phyloP scores from a whole-genome alignment of 2,888 invertebrate genomes.

The Phengaris alcon region DNA sequence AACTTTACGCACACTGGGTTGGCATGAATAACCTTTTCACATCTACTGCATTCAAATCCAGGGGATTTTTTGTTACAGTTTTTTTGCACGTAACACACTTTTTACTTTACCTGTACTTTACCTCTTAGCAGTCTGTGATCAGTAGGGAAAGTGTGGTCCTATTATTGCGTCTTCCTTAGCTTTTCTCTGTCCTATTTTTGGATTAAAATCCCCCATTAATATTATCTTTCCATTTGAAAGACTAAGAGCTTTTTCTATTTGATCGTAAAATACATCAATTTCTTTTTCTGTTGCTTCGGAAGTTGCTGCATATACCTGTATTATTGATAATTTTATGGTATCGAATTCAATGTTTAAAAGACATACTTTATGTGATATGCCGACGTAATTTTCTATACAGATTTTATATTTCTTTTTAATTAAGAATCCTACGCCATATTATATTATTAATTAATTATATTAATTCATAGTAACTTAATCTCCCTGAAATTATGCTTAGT shows the following conservation, averaged over 20 bases:
- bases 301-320: slow-evolving; percentile 37
- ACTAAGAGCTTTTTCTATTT: slow-evolving; percentile 30
- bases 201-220: slow-evolving; percentile 33
- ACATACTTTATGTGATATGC: slow-evolving; percentile 37
- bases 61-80: too few species aligned
- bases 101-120: too few species aligned
- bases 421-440: slow-evolving; percentile 40
- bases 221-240: slow-evolving; percentile 22
- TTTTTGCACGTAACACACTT: too few species aligned
- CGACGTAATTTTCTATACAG: slow-evolving; percentile 35
- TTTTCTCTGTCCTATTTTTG: slow-evolving; percentile 33
- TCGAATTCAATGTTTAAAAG: slow-evolving; percentile 35
- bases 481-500: too few species aligned
- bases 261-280: slow-evolving; percentile 28
- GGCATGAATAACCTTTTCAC: too few species aligned
- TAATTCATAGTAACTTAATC: too few species aligned
- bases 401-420: slow-evolving; percentile 34
- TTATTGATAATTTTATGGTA: slow-evolving; percentile 28
- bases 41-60: too few species aligned
- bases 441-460: too few species aligned
- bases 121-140: too few species aligned
- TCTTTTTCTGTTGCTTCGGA: slow-evolving; percentile 29
- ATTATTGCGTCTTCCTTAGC: slow-evolving; percentile 34
- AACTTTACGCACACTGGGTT: too few species aligned
- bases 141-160: slow-evolving; percentile 31